A percentile compares a stretch with the other conserved stretches of the same genome.
phyloP scores from a whole-genome alignment of 2,113 vertebrate genomes.

The Sula dactylatra region DNA sequence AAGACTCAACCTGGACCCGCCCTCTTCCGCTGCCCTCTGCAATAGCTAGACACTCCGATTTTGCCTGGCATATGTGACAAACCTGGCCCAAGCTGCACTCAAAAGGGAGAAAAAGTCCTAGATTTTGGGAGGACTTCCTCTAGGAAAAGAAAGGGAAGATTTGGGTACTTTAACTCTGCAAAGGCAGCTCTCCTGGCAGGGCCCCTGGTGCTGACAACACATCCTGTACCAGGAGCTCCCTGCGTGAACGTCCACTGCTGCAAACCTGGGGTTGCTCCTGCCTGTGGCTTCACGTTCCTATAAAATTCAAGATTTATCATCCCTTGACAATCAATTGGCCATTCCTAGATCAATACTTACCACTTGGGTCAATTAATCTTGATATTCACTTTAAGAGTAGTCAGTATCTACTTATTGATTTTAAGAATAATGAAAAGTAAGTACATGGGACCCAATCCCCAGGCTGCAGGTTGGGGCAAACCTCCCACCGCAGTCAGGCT shows the following conservation, averaged over 20 bases:
- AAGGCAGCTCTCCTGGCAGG: neutral
- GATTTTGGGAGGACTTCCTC: neutral
- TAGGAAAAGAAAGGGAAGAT: neutral
- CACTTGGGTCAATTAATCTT: slow-evolving; percentile 73
- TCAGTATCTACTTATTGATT: slow-evolving; percentile 70
- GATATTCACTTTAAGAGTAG: slow-evolving; percentile 62
- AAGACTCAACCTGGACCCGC: neutral
- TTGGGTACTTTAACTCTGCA: neutral
- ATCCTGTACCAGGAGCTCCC: neutral
- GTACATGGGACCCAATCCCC: neutral
- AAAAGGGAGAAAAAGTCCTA: neutral
- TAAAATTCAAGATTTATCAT: slow-evolving; percentile 58
- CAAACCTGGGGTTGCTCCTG: neutral
- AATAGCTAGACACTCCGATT: neutral
- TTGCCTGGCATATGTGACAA: neutral
- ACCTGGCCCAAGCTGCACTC: neutral
- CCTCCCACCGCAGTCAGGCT: neutral
- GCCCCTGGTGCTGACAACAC: neutral
- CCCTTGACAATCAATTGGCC: slow-evolving; percentile 44
- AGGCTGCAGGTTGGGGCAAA: neutral
- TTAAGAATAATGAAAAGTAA: slow-evolving; percentile 71
- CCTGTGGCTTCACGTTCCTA: neutral
- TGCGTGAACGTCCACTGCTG: rapidly evolving
- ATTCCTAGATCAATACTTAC: slow-evolving; percentile 66
- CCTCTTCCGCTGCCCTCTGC: neutral